Base-by-base conservation (phyloP, 92 coral and sea anemone genomes). In the Meandrina meandrites region DNA sequence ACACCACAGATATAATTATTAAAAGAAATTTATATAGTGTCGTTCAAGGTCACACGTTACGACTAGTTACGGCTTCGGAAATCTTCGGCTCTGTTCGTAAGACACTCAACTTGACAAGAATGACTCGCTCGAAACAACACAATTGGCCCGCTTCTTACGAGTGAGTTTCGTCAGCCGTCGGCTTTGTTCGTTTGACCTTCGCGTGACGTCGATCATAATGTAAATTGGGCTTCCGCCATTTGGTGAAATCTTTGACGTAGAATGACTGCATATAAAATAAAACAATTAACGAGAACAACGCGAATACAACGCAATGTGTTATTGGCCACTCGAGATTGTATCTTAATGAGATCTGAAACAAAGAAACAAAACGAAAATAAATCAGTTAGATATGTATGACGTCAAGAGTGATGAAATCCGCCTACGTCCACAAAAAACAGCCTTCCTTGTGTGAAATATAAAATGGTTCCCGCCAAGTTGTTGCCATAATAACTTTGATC, bases 321-420 rank as follows among this genome's bases (percentile, higher is more conserved):
- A 83, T 83, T 72, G 56, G 15, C 79, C 70, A 60, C 88, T 85
- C 62, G 34, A 58, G 76, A 85, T 42, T 75, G 75, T 18, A 84
- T 84, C 48, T 73, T 76, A 75, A 84, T 73, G 80, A 27, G 81
- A 13, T 54, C 72, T 40, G 66, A 34, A 85, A 85, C 88, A 85
- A 84, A 60, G 30, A 45, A 85, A 42, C 57, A 74, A 75, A 51
- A 56, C 82, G 64, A 85, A 85, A 85, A 85, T 85, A 85, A 15
- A 75, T 60, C 14, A 62, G 42, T 31, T 27, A 36, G 56, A 22
- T 19, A 42, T 19, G 5, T 28, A 76, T 76, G 82, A 85, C 88
- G 82, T 74, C 69, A 76, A 85, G 47, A 24, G 15, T 57, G 82
- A 85, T 70, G 88, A 85, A 76, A 76, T 57, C 75, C 88, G 42